Evolutionary conservation across 1,140 invertebrate genomes (phyloP).

Genomic region (Bathynomus jamesi): DNA sequence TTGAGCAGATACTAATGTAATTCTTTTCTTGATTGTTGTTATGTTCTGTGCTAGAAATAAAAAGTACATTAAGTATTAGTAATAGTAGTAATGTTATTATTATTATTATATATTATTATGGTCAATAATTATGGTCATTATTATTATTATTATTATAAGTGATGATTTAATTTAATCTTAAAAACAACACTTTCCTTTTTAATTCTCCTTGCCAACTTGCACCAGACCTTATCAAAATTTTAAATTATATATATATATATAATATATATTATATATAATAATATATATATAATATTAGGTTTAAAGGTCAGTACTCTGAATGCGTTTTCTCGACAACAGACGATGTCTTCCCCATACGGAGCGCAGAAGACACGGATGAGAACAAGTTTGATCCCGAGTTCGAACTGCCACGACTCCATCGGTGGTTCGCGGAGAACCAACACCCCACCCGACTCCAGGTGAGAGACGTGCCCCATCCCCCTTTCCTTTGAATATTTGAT

Average conservation of each 20-base stretch:
- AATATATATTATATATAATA: background rate
- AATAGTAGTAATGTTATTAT: background rate
- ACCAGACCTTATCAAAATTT: too few species aligned
- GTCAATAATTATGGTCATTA: background rate
- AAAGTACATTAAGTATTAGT: background rate
- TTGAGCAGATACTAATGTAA: too few species aligned
- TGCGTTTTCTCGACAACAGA: background rate
- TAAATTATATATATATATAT: constrained; percentile 6
- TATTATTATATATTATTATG: background rate
- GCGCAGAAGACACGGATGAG: constrained; percentile 84
- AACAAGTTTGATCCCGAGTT: constrained; percentile 89
- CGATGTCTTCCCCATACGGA: constrained; percentile 46
- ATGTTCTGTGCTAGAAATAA: too few species aligned
- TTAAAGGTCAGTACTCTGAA: background rate
- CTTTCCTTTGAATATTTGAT: too few species aligned
- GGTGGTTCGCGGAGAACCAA: constrained; percentile 90
- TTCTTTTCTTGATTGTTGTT: too few species aligned
- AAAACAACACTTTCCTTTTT: too few species aligned
- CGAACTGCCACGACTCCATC: constrained; percentile 85
- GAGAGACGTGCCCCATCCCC: constrained; percentile 12
- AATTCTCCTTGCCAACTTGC: too few species aligned
- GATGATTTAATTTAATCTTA: too few species aligned
- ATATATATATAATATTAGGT: background rate
- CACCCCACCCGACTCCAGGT: constrained; percentile 79
- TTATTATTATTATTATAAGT: too few species aligned